A percentile compares a stretch with the other conserved stretches of the same genome.
Conservation (phyloP, 2,113 vertebrate genomes). For the Egretta garzetta region DNA sequence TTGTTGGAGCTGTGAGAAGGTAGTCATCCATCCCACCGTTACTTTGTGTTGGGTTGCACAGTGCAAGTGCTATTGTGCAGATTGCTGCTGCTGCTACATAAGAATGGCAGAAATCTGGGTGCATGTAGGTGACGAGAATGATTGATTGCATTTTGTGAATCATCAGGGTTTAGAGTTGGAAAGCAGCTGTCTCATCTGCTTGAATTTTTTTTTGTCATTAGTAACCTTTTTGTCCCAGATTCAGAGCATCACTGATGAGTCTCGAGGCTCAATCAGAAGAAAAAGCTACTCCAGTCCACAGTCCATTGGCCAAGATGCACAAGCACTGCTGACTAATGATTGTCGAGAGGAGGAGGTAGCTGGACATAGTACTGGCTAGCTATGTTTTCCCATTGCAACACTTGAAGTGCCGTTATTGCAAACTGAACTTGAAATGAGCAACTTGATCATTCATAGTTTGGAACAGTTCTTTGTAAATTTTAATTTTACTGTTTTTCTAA, state of each 20-base stretch:
- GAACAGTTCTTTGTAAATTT: neutral
- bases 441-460: neutral
- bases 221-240: conserved; percentile 79
- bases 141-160: neutral
- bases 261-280: conserved; percentile 86
- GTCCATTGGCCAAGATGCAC: conserved; percentile 68
- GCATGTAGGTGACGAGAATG: neutral
- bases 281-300: conserved; percentile 78
- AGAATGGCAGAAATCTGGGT: neutral
- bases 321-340: conserved; percentile 76
- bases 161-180: neutral
- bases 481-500: neutral
- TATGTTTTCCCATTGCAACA: conserved; percentile 6
- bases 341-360: conserved; percentile 86
- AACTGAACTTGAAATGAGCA: neutral
- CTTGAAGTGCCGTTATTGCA: conserved; percentile 59
- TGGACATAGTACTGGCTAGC: neutral
- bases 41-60: neutral
- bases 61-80: neutral
- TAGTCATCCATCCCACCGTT: neutral
- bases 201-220: neutral
- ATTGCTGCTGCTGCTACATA: neutral
- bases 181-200: neutral
- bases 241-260: conserved; percentile 91
- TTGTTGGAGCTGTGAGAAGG: neutral